Conservation (phyloP, 2,113 vertebrate species). For the Oncorhynchus mykiss region DNA sequence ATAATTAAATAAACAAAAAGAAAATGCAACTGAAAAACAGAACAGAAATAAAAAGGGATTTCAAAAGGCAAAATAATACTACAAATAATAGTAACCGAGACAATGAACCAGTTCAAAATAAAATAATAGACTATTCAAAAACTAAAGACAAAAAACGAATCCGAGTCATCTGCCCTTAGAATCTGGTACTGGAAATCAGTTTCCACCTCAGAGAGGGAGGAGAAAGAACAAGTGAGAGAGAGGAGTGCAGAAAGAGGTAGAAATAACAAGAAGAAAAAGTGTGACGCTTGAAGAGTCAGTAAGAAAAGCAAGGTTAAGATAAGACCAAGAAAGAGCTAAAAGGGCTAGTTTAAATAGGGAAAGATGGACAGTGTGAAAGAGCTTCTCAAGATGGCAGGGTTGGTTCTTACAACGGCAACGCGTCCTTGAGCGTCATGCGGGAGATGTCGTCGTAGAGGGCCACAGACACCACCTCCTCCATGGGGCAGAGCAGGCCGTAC, state of each 20-base stretch:
- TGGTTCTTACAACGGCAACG: slow-evolving; percentile 91
- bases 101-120: neutral
- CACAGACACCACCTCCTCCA: slow-evolving; percentile 94
- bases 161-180: too few relatives aligned
- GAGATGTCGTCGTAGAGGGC: slow-evolving; percentile 96
- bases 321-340: neutral
- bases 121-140: neutral
- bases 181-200: neutral
- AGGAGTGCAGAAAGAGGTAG: neutral
- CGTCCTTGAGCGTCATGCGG: slow-evolving; percentile 97
- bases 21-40: slow-evolving; percentile 25
- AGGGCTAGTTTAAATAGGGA: neutral
- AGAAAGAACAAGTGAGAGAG: neutral
- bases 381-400: too few relatives aligned
- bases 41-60: slow-evolving; percentile 26
- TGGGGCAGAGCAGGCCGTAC: slow-evolving; percentile 95
- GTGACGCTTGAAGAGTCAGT: too few relatives aligned
- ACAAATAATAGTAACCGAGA: slow-evolving; percentile 5
- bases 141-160: neutral
- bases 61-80: slow-evolving; percentile 17
- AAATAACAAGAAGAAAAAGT: too few relatives aligned
- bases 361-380: neutral
- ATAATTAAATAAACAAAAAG: slow-evolving; percentile 18
- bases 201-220: neutral
- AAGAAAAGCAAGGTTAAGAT: too few relatives aligned